Evolutionary conservation across 2,888 invertebrate genomes (phyloP).

Genomic region (Xylota segnis): DNA sequence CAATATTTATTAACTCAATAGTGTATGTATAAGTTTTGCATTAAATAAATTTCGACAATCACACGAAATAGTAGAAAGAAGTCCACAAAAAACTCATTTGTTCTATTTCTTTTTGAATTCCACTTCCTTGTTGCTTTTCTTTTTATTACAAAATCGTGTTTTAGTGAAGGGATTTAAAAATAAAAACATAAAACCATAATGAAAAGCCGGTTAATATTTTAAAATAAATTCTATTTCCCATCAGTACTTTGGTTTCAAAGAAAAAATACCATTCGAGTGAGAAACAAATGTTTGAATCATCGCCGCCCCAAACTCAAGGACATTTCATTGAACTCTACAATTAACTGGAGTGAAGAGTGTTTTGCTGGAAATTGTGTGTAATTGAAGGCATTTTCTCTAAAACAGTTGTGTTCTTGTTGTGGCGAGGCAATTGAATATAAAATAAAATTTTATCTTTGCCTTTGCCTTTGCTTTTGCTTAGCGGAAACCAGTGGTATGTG

Average conservation of each 20-base stretch:
- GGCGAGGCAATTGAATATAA: background rate
- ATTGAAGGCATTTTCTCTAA: slow-evolving; percentile 11
- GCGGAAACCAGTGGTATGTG: slow-evolving; percentile 11
- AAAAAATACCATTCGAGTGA: slow-evolving; percentile 31
- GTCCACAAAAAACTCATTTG: slow-evolving; percentile 25
- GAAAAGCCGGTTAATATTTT: slow-evolving; percentile 3
- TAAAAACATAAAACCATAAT: slow-evolving; percentile 8
- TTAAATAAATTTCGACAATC: slow-evolving; percentile 1
- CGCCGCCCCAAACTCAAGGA: slow-evolving; percentile 75
- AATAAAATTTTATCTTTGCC: slow-evolving; percentile 1
- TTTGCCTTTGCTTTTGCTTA: background rate
- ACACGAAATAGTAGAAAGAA: slow-evolving; percentile 8
- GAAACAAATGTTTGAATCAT: slow-evolving; percentile 62
- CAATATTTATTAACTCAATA: slow-evolving; percentile 24
- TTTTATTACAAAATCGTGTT: slow-evolving; percentile 12
- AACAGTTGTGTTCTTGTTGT: slow-evolving; percentile 9
- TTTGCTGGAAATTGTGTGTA: background rate
- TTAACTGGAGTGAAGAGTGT: slow-evolving; percentile 34
- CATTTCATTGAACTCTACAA: slow-evolving; percentile 72
- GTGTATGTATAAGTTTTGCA: background rate
- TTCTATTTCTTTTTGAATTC: slow-evolving; percentile 6
- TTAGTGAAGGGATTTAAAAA: slow-evolving; percentile 9
- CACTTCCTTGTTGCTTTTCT: slow-evolving; percentile 28
- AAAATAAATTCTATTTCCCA: slow-evolving; percentile 11
- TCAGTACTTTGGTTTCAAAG: background rate